These are phyloP conservation scores for Miltochrista miniata DNA, from an alignment of 2,888 invertebrate species.

Conservation along the genomic window DNA sequence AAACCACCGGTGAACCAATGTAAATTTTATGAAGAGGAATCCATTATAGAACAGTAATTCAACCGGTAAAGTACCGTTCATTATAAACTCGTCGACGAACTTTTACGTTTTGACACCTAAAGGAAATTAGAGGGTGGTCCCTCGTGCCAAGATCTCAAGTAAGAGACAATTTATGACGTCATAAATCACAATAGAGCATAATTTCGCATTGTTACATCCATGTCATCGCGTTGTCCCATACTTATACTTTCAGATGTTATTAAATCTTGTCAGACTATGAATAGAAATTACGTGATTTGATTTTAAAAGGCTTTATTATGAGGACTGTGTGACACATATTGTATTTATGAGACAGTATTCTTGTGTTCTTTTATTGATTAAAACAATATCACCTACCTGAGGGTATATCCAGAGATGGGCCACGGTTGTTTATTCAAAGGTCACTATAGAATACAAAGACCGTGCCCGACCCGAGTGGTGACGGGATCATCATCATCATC, in stretches of 20 bases:
- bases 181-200: constrained; percentile 7
- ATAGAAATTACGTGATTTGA: constrained; percentile 7
- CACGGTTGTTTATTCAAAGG: no score
- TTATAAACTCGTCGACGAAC: neutral
- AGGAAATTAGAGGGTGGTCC: constrained; percentile 3
- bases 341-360: no score
- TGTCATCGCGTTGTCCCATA: constrained; percentile 1
- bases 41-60: neutral
- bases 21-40: neutral
- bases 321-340: no score
- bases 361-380: no score
- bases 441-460: no score
- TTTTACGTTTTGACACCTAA: neutral
- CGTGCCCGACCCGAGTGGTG: no score
- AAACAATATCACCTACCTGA: no score
- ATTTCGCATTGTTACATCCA: constrained; percentile 6
- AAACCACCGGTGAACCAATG: no score
- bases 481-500: no score
- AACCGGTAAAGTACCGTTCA: neutral
- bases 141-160: constrained; percentile 1
- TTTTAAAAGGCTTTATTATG: neutral
- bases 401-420: no score
- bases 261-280: constrained; percentile 4
- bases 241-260: constrained; percentile 6
- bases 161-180: constrained; percentile 5